Evolutionary conservation across 2,113 vertebrate species (phyloP), one percentile per base, ranked within the genome.

Genomic region (Hippocampus barbouri): DNA sequence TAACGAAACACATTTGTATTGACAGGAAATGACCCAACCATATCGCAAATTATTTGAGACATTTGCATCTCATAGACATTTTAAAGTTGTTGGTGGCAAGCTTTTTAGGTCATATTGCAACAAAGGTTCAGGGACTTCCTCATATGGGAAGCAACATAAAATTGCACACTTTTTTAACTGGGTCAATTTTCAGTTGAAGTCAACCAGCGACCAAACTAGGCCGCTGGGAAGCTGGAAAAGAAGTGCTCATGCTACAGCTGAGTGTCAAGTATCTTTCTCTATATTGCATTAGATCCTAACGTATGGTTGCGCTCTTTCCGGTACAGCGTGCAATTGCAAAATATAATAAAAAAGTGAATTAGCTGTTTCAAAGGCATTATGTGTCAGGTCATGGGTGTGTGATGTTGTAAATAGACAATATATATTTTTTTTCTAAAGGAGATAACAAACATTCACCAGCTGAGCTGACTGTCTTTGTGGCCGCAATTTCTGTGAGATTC

Each of bases 131-230:
- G 27, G 16, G 5, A 60, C 15, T 61, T 30, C 16, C 7, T 9
- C 16, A 18, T 9, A 61, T 61, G 59, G 59, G 59, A 61, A 61
- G 27, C 27, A 61, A 59, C 12, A 25, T 14, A 25, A 61, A 18
- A 61, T 27, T 59, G 10, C 25, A 59, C 4, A 25, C 21, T 56
- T 59, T 15, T 18, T 61, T 61, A 61, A 61, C 27, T 61, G 16
- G 59, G 59, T 30, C 59, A 61, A 34, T 34, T 61, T 61, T 34
- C 27, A 61, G 59, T 61, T 38, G 27, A 61, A 61, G 59, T 61
- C 59, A 34, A 61, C 16, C 27, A 34, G 59, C 59, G 59, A 34
- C 27, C 59, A 61, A 61, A 61, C 59, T 34, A 18, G 27, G 27
- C 27, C 27, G 27, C 59, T 34, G 15, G 59, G 59, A 61, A 34